phyloP scores from a whole-genome alignment of 2,888 invertebrate species.

The Phorcus lineatus region DNA sequence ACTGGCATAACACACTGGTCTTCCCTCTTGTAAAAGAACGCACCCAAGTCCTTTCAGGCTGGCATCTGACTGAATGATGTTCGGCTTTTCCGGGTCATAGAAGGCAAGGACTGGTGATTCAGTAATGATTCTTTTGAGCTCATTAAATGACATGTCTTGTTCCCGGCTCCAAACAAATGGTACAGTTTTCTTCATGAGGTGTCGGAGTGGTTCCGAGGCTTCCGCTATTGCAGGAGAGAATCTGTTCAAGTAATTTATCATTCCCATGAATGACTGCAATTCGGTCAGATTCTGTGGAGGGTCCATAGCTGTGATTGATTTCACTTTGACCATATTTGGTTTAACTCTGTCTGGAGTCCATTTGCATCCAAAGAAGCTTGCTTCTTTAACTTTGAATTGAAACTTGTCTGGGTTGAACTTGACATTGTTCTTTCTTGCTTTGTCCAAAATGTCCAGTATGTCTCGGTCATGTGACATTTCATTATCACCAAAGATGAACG shows the following conservation, averaged over 20 bases:
- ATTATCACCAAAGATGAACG: conserved; percentile 27
- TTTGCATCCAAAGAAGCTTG: conserved; percentile 6
- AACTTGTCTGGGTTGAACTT: neutral
- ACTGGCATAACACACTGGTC: neutral
- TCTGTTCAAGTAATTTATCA: conserved; percentile 8
- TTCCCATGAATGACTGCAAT: conserved; percentile 28
- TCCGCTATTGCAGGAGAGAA: conserved; percentile 20
- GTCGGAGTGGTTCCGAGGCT: conserved; percentile 10
- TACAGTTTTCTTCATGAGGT: conserved; percentile 5
- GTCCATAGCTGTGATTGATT: conserved; percentile 33
- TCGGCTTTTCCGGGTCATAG: conserved; percentile 13
- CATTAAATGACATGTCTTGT: conserved; percentile 13
- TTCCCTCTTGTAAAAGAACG: neutral
- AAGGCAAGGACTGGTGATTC: conserved; percentile 19
- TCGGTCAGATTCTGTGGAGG: conserved; percentile 19
- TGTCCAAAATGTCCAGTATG: neutral
- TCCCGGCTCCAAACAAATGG: conserved; percentile 24
- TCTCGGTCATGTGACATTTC: conserved; percentile 31
- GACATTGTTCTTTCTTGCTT: too few relatives aligned
- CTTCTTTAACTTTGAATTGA: conserved; percentile 22
- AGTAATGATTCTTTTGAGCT: conserved; percentile 20
- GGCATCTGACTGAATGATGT: neutral
- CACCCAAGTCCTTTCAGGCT: neutral
- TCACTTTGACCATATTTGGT: conserved; percentile 30
- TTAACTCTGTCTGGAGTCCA: conserved; percentile 27